phyloP scores from a whole-genome alignment of 2,888 invertebrate species.

The Drosophila mulleri region DNA sequence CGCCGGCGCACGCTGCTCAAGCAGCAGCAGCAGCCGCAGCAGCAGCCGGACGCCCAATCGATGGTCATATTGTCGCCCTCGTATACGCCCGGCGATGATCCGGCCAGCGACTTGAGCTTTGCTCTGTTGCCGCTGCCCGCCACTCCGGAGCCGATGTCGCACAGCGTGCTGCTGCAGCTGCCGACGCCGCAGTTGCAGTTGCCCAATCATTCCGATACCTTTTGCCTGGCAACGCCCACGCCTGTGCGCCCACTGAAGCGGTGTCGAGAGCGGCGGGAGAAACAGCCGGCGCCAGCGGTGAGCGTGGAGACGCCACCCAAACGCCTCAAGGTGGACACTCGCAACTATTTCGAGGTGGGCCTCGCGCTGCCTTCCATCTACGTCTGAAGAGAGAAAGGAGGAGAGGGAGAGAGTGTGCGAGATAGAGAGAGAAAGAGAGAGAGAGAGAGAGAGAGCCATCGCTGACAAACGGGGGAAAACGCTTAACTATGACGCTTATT shows the following conservation, averaged over 20 bases:
- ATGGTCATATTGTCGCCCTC: slow-evolving; percentile 79
- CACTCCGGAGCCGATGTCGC: slow-evolving; percentile 66
- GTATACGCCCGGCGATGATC: slow-evolving; percentile 84
- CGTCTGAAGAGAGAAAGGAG: slow-evolving; percentile 53
- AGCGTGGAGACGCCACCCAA: slow-evolving; percentile 67
- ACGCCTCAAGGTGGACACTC: slow-evolving; percentile 74
- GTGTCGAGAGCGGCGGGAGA: slow-evolving; percentile 21
- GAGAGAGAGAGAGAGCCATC: slow-evolving; percentile 34
- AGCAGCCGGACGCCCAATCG: slow-evolving; percentile 66
- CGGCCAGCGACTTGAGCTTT: slow-evolving; percentile 84
- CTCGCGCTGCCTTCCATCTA: slow-evolving; percentile 83
- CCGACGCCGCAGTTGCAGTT: slow-evolving; percentile 59
- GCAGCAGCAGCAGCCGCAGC: slow-evolving; percentile 72
- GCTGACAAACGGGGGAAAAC: slow-evolving; percentile 84
- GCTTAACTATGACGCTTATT: slow-evolving; percentile 82
- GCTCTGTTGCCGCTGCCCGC: slow-evolving; percentile 43
- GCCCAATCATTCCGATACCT: slow-evolving; percentile 59
- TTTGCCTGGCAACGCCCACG: slow-evolving; percentile 78
- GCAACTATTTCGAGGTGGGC: slow-evolving; percentile 83
- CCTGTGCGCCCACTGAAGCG: slow-evolving; percentile 69
- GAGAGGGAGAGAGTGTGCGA: not conserved
- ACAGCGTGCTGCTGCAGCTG: slow-evolving; percentile 52
- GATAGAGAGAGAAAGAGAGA: not conserved
- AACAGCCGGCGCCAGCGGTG: slow-evolving; percentile 3
- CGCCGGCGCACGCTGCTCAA: slow-evolving; percentile 80